Evolutionary conservation across 53 echinoderm and acorn worm species (phyloP).

Genomic region (Holothuria scabra): DNA sequence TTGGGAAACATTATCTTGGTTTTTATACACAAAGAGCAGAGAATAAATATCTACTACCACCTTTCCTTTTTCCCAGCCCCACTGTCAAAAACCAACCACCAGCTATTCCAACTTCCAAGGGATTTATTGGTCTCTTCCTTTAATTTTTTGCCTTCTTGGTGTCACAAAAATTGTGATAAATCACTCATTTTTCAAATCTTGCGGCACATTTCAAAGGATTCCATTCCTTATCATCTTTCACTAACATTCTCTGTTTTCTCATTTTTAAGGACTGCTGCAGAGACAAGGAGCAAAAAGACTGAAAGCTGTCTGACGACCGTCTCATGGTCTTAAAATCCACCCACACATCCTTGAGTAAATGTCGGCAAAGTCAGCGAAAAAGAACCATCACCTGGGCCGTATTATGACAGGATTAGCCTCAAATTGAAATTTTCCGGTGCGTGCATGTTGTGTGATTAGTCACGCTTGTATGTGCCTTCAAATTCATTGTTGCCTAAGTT

Average conservation of each 20-base stretch:
- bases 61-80: too few species aligned
- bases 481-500: too few species aligned
- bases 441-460: slow-evolving; percentile 43
- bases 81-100: too few species aligned
- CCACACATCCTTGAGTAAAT: slow-evolving; percentile 35
- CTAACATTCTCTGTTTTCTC: slow-evolving; percentile 23
- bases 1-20: too few species aligned
- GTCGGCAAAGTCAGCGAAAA: slow-evolving; percentile 41
- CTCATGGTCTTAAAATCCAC: slow-evolving; percentile 43
- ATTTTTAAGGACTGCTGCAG: slow-evolving; percentile 6
- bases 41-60: too few species aligned
- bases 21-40: too few species aligned
- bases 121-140: too few species aligned
- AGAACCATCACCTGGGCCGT: slow-evolving; percentile 42
- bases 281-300: slow-evolving; percentile 2
- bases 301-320: slow-evolving; percentile 6
- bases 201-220: slow-evolving; percentile 39
- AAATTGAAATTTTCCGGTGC: slow-evolving; percentile 48
- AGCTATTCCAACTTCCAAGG: too few species aligned
- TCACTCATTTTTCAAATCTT: too few species aligned
- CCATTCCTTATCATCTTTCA: slow-evolving; percentile 17
- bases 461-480: background rate
- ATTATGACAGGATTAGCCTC: slow-evolving; percentile 41
- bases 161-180: too few species aligned
- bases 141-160: too few species aligned